Percentiles rank a stretch among this genome's conserved stretches.
phyloP scores from a whole-genome alignment of 2,797 vertebrate genomes.

The Geotrypetes seraphini region DNA sequence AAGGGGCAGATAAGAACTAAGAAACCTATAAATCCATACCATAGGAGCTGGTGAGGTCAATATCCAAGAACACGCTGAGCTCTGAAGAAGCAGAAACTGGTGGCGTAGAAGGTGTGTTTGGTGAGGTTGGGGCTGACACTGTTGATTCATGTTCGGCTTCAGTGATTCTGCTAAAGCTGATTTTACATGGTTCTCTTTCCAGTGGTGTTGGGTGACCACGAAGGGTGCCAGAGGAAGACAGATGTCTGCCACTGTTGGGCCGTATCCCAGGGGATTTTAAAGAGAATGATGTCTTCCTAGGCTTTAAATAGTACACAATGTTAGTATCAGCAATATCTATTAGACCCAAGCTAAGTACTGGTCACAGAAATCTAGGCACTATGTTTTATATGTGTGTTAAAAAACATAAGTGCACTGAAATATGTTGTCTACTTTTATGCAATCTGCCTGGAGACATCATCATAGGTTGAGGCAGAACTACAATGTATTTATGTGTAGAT shows the following conservation, averaged over 20 bases:
- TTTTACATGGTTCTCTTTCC: conserved; percentile 89
- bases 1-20: too few relatives aligned
- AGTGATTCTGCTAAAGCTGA: conserved; percentile 86
- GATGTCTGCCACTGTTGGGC: conserved; percentile 71
- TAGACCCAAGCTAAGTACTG: too few relatives aligned
- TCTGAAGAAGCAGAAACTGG: conserved; percentile 87
- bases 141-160: conserved; percentile 75
- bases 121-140: conserved; percentile 78
- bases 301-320: conserved; percentile 44
- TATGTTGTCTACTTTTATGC: too few relatives aligned
- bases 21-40: conserved; percentile 41
- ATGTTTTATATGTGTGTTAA: too few relatives aligned
- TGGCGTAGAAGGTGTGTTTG: conserved; percentile 79
- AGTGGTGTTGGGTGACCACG: conserved; percentile 81
- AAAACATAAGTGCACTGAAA: too few relatives aligned
- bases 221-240: conserved; percentile 73
- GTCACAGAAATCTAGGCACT: too few relatives aligned
- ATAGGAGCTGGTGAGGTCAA: conserved; percentile 72
- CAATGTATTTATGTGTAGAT: too few relatives aligned
- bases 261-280: conserved; percentile 91
- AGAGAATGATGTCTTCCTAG: conserved; percentile 79
- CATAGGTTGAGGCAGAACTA: too few relatives aligned
- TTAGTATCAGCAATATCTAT: conserved; percentile 2
- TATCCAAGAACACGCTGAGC: conserved; percentile 77
- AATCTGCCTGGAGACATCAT: too few relatives aligned